Evolutionary conservation across 2,888 invertebrate genomes (phyloP), one percentile per base, ranked within the genome.

Genomic region (Phalera bucephala): DNA sequence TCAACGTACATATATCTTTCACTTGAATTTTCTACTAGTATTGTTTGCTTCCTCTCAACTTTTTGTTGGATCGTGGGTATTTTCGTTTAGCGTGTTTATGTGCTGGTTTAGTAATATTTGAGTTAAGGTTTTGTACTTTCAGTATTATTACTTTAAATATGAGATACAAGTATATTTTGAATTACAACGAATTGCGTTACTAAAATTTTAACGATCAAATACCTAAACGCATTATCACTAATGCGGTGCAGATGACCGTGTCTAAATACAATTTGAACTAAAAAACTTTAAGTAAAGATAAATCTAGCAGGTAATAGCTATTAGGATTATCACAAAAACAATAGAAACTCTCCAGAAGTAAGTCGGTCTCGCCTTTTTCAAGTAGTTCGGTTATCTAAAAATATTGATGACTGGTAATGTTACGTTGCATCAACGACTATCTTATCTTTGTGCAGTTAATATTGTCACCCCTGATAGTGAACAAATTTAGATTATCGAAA

Each of bases 1-100:
- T 71, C 67, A 77, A 73, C 76, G 31, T 39, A 48, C 47, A 79
- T 82, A 81, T 82, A 82, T 84, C 82, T 82, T 78, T 74, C 72
- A 69, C 66, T 73, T 65, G 72, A 70, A 74, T 73, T 74, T 69
- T 70, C 65, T 58, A 61, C 67, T 61, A 61, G 61, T 63, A 66
- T 67, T 65, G 64, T 67, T 62, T 58, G 58, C 54, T 54, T 54
- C 45, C 52, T 64, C 52, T 46, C 32, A 36, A 49, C 47, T 55
- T 55, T 63, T 57, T 42, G 27, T 45, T 43, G 48, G 49, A 45
- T 36, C 33, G 49, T 32, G 39, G 23, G 29, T 52, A 41, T 44
- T 41, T 48, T 45, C 20, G 32, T 36, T 39, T 10, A 7, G 28
- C 2, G 1, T 12, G n/a, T 7, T 13, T 26, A n/a, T n/a, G n/a